Conservation (phyloP, 2,888 invertebrate genomes). For the Drosophila glabriapex region DNA sequence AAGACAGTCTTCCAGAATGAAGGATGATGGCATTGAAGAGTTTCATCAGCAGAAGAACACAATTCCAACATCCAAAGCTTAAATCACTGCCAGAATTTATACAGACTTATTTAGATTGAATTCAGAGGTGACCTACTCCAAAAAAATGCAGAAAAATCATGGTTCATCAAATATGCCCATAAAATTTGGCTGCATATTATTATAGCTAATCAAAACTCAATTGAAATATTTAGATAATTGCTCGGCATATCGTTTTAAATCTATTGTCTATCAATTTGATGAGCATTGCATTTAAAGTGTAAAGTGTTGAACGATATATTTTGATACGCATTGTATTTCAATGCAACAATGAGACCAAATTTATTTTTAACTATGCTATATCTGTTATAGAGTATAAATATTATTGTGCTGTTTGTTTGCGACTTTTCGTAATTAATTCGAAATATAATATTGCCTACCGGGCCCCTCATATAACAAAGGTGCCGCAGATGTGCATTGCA, state of each 20-base stretch:
- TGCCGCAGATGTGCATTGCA: conserved; percentile 63
- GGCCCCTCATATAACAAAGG: conserved; percentile 53
- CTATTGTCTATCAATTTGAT: background rate
- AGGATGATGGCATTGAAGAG: background rate
- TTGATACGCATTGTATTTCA: background rate
- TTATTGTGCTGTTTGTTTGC: conserved; percentile 27
- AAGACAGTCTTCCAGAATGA: background rate
- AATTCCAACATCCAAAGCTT: background rate
- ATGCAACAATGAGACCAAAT: background rate
- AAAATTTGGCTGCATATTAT: background rate
- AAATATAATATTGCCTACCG: conserved; percentile 25
- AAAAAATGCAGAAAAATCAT: background rate
- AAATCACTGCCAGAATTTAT: background rate
- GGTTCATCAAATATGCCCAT: background rate
- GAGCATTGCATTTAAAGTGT: background rate
- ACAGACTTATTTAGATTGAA: background rate
- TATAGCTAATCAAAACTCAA: background rate
- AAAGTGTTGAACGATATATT: background rate
- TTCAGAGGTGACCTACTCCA: too few species aligned
- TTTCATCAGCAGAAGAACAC: background rate
- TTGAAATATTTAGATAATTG: background rate
- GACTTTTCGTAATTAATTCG: conserved; percentile 46
- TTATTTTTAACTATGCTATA: background rate
- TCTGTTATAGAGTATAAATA: background rate
- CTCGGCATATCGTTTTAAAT: background rate